Base-by-base conservation (phyloP, 2,888 invertebrate genomes). In the Mimas tiliae region DNA sequence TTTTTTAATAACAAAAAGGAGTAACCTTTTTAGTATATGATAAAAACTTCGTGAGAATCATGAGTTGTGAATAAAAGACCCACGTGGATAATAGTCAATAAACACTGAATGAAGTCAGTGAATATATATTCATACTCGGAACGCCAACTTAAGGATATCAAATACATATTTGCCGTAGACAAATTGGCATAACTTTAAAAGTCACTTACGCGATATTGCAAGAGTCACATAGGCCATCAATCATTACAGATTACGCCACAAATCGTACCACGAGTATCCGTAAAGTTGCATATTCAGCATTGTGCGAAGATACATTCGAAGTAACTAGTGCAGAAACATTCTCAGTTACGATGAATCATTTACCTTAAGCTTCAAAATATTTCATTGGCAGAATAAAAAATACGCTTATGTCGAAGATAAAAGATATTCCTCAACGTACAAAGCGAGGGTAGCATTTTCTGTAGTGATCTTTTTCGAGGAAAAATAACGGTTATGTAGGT, bases 211-310 rank as follows among this genome's bases (percentile, higher is more conserved):
- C 72, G 75, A 83, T 81, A 85, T 85, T 83, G 78, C 77, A 78
- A 74, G 75, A 82, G 82, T 83, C 80, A 79, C 77, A 81, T 79
- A 70, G 74, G 72, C 79, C 76, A 89, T 89, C 88, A 84, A 89
- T 89, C 88, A 88, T 82, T 76, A 74, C 76, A 85, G 84, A 87
- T 86, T 87, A 88, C 82, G 77, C 79, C 80, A 85, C 85, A 83
- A 87, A 87, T 87, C 81, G 83, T 85, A 81, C 81, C 81, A 86
- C 19, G 58, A 58, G 19, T 42, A 84, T 84, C 84, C 80, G 86
- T 84, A 87, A 88, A 87, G 83, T 85, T 86, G 83, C 85, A 88
- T 85, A 85, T 84, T 89, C 88, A 88, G 84, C 82, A 78, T 70
- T 71, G 73, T 76, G 75, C 75, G 75, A 82, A 81, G 79, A 86